Evolutionary conservation across 2,113 vertebrate genomes (phyloP).

Genomic region (Pluvianellus socialis): DNA sequence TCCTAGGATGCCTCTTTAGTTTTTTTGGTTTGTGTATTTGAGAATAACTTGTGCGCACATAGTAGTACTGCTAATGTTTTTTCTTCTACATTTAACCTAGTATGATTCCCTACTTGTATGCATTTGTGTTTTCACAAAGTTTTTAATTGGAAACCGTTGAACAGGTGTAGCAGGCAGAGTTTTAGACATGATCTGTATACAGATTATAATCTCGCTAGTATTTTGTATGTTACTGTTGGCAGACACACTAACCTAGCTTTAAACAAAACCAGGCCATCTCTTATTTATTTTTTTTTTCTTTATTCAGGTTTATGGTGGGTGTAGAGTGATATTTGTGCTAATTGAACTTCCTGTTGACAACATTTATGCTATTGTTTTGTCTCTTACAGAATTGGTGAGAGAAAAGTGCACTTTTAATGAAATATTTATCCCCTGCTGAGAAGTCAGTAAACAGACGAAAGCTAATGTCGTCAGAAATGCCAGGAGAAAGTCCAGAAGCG

Average conservation of each 20-base stretch:
- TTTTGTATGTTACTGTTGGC: neutral
- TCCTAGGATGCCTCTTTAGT: rapidly evolving
- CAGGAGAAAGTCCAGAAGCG: neutral
- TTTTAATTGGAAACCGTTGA: neutral
- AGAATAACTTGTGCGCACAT: neutral
- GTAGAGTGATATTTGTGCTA: neutral
- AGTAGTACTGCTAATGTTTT: neutral
- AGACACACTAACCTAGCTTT: neutral
- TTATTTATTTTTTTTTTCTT: neutral
- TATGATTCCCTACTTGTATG: neutral
- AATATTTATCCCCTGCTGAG: neutral
- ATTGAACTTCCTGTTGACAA: neutral
- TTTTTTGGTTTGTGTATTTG: neutral
- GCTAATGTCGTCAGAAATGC: constrained; percentile 53
- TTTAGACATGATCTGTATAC: neutral
- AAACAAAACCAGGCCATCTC: neutral
- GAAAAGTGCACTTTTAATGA: neutral
- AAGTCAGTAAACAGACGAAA: neutral
- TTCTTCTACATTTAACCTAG: neutral
- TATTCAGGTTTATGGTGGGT: neutral
- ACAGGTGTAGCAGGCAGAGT: neutral
- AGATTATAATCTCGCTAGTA: neutral
- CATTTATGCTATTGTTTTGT: neutral
- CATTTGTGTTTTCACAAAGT: neutral
- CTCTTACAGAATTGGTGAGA: neutral